Percentiles rank a stretch among this genome's conserved stretches.
Evolutionary conservation across 2,888 invertebrate species (phyloP).

Genomic region (Tipula confusa): DNA sequence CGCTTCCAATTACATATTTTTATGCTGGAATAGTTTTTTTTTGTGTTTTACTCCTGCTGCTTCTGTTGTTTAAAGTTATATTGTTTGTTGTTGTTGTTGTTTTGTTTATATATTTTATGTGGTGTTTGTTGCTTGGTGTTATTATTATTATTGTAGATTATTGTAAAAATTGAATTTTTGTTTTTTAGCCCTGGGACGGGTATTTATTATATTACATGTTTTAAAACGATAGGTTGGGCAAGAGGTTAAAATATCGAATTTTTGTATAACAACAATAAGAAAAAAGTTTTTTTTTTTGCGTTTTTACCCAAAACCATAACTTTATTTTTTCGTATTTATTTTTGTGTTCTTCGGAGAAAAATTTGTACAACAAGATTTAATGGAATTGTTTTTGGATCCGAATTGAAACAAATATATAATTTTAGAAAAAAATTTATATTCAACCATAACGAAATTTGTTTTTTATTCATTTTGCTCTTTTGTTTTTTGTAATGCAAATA

Average conservation of each 20-base stretch:
- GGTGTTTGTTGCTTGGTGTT: slow-evolving; percentile 3
- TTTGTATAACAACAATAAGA: not conserved
- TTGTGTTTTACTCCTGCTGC: not conserved
- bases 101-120: not conserved
- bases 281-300: not conserved
- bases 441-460: not conserved
- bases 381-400: not conserved
- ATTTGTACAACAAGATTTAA: not conserved
- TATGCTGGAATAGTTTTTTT: not conserved
- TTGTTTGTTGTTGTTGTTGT: not conserved
- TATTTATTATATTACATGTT: not conserved
- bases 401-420: not conserved
- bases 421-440: not conserved
- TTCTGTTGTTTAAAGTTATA: not conserved
- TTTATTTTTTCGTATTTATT: not conserved
- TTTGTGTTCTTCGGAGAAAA: not conserved
- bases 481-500: not conserved
- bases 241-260: not conserved
- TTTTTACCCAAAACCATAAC: not conserved
- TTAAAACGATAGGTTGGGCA: not conserved
- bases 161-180: not conserved
- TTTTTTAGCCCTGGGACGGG: not conserved
- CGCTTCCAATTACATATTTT: slow-evolving; percentile 6
- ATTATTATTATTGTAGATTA: slow-evolving; percentile 3
- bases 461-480: not conserved